These are phyloP conservation scores for Noctilio leporinus DNA, from an alignment of 2,113 vertebrate genomes.

Conservation along the genomic window DNA sequence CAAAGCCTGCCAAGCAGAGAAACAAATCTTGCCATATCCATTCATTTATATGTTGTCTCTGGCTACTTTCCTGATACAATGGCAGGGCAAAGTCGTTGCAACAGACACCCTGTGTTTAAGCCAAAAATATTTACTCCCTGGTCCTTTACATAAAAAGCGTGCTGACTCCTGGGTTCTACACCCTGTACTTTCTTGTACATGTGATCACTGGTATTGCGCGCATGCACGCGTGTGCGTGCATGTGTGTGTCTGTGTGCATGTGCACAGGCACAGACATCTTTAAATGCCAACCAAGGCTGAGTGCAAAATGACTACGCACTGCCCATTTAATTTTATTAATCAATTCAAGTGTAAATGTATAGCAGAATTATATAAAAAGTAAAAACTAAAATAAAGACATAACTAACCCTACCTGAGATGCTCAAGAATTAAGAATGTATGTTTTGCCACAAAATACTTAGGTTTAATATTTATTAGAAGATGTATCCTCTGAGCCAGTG, in stretches of 20 bases:
- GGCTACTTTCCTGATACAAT: neutral
- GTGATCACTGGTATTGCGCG: neutral
- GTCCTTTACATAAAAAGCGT: neutral
- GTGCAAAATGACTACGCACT: neutral
- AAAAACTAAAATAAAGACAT: conserved; percentile 23
- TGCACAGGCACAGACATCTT: neutral
- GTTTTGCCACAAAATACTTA: neutral
- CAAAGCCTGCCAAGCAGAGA: neutral
- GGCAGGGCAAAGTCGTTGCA: neutral
- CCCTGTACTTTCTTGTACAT: neutral
- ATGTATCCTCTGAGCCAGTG: neutral
- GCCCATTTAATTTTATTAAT: neutral
- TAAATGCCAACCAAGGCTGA: neutral
- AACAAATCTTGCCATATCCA: neutral
- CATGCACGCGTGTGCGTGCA: neutral
- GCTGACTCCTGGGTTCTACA: neutral
- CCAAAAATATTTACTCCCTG: neutral
- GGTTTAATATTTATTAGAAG: neutral
- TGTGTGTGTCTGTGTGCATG: neutral
- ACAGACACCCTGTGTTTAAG: neutral
- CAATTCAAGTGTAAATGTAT: neutral
- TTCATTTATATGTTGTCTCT: neutral
- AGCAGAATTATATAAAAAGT: conserved; percentile 10
- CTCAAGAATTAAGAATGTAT: neutral
- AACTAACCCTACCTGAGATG: neutral